Percentiles rank a stretch among this genome's conserved stretches.
Conservation (phyloP, 2,113 vertebrate genomes). For the Leiothrix lutea region DNA sequence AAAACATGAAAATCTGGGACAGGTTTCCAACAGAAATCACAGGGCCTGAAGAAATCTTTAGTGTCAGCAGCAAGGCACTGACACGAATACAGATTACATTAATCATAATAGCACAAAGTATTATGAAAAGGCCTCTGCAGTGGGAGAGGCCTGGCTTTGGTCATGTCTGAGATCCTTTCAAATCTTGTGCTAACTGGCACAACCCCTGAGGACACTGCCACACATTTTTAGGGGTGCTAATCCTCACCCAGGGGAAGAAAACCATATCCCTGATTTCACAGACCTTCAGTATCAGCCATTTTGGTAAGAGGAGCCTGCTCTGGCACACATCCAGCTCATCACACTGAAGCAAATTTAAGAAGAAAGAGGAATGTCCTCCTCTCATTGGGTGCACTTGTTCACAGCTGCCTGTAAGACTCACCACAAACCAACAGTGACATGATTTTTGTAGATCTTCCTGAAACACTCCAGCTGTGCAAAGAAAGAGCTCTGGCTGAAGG, state of each 20-base stretch:
- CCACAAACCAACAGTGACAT: background rate
- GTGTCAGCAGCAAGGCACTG: background rate
- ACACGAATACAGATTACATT: fast-evolving
- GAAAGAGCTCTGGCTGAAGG: background rate
- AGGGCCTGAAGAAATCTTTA: background rate
- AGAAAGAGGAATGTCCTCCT: background rate
- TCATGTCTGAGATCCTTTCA: background rate
- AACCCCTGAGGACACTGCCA: background rate
- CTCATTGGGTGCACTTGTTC: background rate
- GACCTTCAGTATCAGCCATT: background rate
- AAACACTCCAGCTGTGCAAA: background rate
- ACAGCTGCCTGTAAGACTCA: background rate
- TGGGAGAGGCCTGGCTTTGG: background rate
- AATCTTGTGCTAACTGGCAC: background rate
- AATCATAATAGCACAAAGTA: background rate
- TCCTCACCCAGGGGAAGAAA: background rate
- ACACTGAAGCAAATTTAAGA: background rate
- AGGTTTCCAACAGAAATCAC: background rate
- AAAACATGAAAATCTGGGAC: background rate
- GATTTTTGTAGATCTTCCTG: background rate
- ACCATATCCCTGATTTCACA: background rate
- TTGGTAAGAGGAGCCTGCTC: background rate
- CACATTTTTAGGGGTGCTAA: background rate
- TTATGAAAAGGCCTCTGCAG: background rate
- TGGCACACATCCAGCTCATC: background rate